These are phyloP conservation scores for Furcula furcula DNA, from an alignment of 2,888 invertebrate genomes.

Conservation along the genomic window DNA sequence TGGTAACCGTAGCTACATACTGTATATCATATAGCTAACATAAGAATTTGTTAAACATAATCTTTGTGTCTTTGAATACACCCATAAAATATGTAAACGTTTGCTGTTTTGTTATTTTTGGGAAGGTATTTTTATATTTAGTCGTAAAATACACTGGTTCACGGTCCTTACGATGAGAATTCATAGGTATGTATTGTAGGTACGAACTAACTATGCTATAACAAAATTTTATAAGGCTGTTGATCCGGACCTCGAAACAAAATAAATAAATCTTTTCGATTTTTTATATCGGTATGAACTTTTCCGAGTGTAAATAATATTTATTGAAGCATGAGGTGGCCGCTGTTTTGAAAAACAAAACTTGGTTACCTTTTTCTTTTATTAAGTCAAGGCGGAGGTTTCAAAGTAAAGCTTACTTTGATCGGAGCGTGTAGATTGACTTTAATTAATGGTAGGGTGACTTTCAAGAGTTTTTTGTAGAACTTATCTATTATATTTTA, in stretches of 20 bases:
- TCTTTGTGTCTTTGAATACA: too few relatives aligned
- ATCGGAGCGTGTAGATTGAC: constrained; percentile 7
- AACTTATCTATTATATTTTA: too few relatives aligned
- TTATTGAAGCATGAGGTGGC: constrained; percentile 6
- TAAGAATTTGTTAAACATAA: too few relatives aligned
- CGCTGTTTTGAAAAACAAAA: constrained; percentile 15
- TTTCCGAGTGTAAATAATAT: constrained; percentile 14
- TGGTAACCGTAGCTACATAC: too few relatives aligned
- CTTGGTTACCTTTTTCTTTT: constrained; percentile 6
- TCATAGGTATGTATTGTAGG: constrained; percentile 23
- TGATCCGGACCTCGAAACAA: constrained; percentile 3
- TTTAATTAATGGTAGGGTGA: constrained; percentile 11
- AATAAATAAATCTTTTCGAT: constrained; percentile 2
- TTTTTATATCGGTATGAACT: constrained; percentile 7
- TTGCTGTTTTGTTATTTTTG: constrained; percentile 36
- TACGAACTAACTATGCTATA: too few relatives aligned
- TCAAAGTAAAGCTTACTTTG: constrained; percentile 13
- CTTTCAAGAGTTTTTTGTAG: constrained; percentile 3
- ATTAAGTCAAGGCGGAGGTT: constrained; percentile 6
- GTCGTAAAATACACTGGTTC: constrained; percentile 63
- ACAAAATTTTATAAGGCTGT: background rate
- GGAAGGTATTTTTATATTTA: constrained; percentile 58
- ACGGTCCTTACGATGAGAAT: constrained; percentile 25
- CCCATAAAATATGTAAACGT: too few relatives aligned
- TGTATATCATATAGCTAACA: too few relatives aligned